Conservation (phyloP, 2,888 invertebrate genomes). For the Cantharis rustica region DNA sequence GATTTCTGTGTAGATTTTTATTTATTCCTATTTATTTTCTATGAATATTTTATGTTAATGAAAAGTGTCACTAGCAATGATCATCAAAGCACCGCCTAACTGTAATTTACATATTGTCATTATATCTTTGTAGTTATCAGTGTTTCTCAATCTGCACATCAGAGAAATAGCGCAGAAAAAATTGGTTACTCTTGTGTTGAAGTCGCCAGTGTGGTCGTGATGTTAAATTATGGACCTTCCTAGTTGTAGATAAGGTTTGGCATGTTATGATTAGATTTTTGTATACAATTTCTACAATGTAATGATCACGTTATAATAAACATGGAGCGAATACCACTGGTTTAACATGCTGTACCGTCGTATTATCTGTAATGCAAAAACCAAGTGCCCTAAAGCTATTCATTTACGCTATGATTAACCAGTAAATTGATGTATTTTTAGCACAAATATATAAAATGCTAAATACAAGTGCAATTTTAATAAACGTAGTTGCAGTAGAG, state of each 20-base stretch:
- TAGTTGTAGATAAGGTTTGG: background rate
- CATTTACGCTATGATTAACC: background rate
- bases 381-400: background rate
- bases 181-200: background rate
- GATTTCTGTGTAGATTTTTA: background rate
- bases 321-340: background rate
- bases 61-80: background rate
- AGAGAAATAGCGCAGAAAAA: background rate
- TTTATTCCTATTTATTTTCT: background rate
- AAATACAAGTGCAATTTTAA: background rate
- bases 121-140: background rate
- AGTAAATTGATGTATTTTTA: background rate
- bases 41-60: background rate
- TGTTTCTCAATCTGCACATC: background rate
- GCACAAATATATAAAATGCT: background rate
- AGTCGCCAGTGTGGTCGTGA: background rate
- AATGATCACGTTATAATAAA: background rate
- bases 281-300: background rate
- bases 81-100: background rate
- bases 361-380: background rate
- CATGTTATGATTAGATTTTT: background rate
- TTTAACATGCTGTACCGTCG: background rate
- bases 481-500: background rate
- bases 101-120: background rate
- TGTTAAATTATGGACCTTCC: background rate